These are phyloP conservation scores for Notothenia rossii DNA, from an alignment of 2,113 vertebrate species.

Conservation along the genomic window DNA sequence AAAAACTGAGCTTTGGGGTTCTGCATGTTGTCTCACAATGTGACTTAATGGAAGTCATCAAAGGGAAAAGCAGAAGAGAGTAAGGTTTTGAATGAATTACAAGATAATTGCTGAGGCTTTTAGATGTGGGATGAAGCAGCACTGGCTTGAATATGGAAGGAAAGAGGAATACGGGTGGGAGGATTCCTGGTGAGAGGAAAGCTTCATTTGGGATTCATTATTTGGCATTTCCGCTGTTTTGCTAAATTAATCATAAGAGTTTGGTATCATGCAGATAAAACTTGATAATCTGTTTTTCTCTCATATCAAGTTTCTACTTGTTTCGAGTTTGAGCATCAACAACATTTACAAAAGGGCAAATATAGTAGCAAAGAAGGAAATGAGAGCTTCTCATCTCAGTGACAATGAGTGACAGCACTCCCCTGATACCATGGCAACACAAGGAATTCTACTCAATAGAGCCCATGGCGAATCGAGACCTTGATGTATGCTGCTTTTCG, in stretches of 20 bases:
- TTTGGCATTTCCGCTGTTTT: constrained; percentile 30
- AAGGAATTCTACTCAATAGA: constrained; percentile 72
- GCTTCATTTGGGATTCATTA: constrained; percentile 16
- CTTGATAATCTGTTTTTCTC: constrained; percentile 5
- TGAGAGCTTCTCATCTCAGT: constrained; percentile 45
- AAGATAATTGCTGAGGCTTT: constrained; percentile 69
- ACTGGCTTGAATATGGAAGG: constrained; percentile 39
- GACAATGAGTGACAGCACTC: constrained; percentile 70
- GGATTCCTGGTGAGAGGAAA: constrained; percentile 3
- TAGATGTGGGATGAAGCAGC: constrained; percentile 67
- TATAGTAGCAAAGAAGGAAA: constrained; percentile 37
- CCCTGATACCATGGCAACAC: constrained; percentile 79
- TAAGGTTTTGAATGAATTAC: constrained; percentile 72
- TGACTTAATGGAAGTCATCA: constrained; percentile 73
- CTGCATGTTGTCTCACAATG: constrained; percentile 59
- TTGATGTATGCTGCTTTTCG: constrained; percentile 65
- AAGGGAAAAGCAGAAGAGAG: constrained; percentile 61
- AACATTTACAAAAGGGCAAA: constrained; percentile 35
- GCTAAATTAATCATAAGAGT: constrained; percentile 30
- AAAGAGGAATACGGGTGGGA: constrained; percentile 50
- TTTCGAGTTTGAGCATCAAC: constrained; percentile 21
- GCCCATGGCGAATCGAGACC: constrained; percentile 77
- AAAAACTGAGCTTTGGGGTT: constrained; percentile 67
- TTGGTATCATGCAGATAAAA: constrained; percentile 23
- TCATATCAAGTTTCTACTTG: constrained; percentile 2